Evolutionary conservation across 2,113 vertebrate genomes (phyloP).

Genomic region (Ictalurus furcatus): DNA sequence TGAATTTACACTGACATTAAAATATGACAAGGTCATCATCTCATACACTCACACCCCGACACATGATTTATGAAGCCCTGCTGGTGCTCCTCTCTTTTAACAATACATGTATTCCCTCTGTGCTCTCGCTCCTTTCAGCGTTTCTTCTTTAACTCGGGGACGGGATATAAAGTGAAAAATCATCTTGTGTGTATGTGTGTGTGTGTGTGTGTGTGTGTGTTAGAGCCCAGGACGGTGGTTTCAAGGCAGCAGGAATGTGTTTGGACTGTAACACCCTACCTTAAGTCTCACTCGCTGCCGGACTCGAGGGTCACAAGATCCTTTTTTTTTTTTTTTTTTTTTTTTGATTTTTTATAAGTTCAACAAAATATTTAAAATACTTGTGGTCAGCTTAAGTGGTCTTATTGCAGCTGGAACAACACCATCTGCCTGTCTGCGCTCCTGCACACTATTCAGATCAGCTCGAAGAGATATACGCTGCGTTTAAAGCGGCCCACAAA

Average conservation of each 20-base stretch:
- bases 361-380: not conserved
- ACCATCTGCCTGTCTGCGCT: conserved; percentile 27
- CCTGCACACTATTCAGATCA: not conserved
- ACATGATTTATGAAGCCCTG: conserved; percentile 55
- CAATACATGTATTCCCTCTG: conserved; percentile 42
- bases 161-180: not conserved
- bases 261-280: not conserved
- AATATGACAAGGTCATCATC: conserved; percentile 60
- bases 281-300: not conserved
- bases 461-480: not conserved
- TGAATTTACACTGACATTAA: conserved; percentile 51
- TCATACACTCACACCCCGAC: conserved; percentile 43
- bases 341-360: not conserved
- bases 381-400: conserved; percentile 23
- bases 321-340: not conserved
- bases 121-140: conserved; percentile 32
- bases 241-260: not conserved
- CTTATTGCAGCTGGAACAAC: conserved; percentile 22
- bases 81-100: conserved; percentile 42
- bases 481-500: not conserved
- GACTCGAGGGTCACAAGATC: not conserved
- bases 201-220: not conserved
- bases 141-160: not conserved
- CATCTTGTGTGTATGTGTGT: not conserved
- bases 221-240: not conserved